Evolutionary conservation across 1,140 invertebrate species (phyloP).

Genomic region (Drosophila eugracilis): DNA sequence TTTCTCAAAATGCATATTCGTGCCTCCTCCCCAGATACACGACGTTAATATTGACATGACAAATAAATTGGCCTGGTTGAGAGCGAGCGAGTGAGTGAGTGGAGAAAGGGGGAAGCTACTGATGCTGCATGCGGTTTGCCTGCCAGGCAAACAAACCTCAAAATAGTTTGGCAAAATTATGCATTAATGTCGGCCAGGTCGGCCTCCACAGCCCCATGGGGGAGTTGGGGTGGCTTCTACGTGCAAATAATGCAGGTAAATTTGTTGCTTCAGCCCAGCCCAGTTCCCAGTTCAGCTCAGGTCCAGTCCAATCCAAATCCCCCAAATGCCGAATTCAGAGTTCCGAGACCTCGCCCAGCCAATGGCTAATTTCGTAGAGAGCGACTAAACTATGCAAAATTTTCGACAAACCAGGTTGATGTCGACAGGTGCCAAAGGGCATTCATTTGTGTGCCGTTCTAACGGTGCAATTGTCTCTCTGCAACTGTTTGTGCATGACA

Average conservation of each 20-base stretch:
- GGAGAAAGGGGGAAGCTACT: slow-evolving; percentile 31
- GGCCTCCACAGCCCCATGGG: not conserved
- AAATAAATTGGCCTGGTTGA: slow-evolving; percentile 76
- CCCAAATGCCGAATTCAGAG: slow-evolving; percentile 3
- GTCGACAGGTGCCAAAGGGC: slow-evolving; percentile 80
- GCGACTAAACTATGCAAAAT: slow-evolving; percentile 68
- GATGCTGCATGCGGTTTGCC: slow-evolving; percentile 52
- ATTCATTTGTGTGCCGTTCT: slow-evolving; percentile 65
- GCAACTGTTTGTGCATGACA: slow-evolving; percentile 36
- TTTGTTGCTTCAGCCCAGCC: slow-evolving; percentile 40
- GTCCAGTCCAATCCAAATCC: not conserved
- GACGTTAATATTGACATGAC: slow-evolving; percentile 81
- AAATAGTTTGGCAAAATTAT: slow-evolving; percentile 84
- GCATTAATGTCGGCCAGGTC: slow-evolving; percentile 73
- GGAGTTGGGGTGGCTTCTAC: slow-evolving; percentile 30
- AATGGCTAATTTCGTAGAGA: slow-evolving; percentile 62
- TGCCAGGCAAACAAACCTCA: slow-evolving; percentile 78
- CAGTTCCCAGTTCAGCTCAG: not conserved
- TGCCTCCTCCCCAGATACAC: slow-evolving; percentile 26
- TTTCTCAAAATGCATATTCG: slow-evolving; percentile 4
- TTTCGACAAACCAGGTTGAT: slow-evolving; percentile 62
- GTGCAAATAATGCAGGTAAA: slow-evolving; percentile 80
- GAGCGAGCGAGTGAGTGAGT: not conserved
- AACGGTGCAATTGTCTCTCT: slow-evolving; percentile 64
- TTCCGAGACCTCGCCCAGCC: slow-evolving; percentile 3